Evolutionary conservation across 2,113 vertebrate species (phyloP).

Genomic region (Pitta sordida): DNA sequence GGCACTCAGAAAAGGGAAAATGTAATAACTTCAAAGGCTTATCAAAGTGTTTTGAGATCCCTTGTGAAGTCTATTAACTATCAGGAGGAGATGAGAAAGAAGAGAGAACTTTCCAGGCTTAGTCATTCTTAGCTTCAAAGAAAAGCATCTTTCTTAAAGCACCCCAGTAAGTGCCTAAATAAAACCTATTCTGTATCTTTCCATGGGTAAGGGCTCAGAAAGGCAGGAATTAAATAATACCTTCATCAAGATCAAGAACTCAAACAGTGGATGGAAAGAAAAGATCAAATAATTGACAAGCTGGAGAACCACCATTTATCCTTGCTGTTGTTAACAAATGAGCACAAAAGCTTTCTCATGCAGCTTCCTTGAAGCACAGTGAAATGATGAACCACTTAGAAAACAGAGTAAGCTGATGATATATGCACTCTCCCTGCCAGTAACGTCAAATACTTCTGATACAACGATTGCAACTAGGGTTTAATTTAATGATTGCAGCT

Average conservation of each 20-base stretch:
- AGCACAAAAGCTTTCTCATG: neutral
- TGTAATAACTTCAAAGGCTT: constrained; percentile 6
- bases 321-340: neutral
- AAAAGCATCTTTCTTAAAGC: constrained; percentile 9
- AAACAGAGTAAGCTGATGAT: neutral
- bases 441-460: neutral
- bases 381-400: neutral
- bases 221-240: neutral
- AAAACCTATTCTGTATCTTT: neutral
- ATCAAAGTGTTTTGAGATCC: neutral
- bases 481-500: neutral
- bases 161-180: neutral
- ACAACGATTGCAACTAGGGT: neutral
- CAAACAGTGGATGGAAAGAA: constrained; percentile 5
- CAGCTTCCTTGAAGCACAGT: neutral
- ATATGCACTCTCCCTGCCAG: neutral
- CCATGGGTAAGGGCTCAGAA: neutral
- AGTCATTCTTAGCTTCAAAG: constrained; percentile 2
- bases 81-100: neutral
- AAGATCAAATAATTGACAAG: neutral
- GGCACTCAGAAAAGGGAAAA: neutral
- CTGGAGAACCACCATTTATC: neutral
- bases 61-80: constrained; percentile 15
- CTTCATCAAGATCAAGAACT: neutral
- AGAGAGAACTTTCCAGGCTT: neutral